A percentile compares a stretch with the other conserved stretches of the same genome.
phyloP scores from a whole-genome alignment of 2,797 vertebrate species.

The Rhinophrynus dorsalis region DNA sequence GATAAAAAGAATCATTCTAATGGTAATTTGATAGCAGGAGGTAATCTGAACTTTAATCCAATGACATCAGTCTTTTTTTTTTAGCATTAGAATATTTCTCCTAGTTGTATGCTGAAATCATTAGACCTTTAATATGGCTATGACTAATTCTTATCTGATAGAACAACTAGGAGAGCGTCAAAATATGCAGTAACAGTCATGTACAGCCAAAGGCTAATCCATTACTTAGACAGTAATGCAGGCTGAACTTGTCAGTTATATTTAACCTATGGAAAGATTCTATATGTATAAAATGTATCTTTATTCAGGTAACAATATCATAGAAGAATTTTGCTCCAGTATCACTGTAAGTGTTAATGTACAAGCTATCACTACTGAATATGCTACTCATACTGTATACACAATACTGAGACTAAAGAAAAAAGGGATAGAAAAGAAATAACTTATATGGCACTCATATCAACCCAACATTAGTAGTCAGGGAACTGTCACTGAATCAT shows the following conservation, averaged over 20 bases:
- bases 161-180: background rate
- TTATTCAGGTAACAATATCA: conserved; percentile 15
- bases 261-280: conserved; percentile 44
- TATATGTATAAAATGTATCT: conserved; percentile 20
- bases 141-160: conserved; percentile 32
- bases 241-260: conserved; percentile 37
- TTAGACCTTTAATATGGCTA: conserved; percentile 14
- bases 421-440: too few relatives aligned
- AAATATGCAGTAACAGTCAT: conserved; percentile 13
- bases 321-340: background rate
- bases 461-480: too few relatives aligned
- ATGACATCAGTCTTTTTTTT: conserved; percentile 28
- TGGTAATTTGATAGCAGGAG: conserved; percentile 45
- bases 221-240: conserved; percentile 25
- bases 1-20: conserved; percentile 38
- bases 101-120: conserved; percentile 10
- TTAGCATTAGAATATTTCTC: conserved; percentile 30
- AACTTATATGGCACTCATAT: too few relatives aligned
- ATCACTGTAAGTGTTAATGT: background rate
- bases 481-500: too few relatives aligned
- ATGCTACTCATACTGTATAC: too few relatives aligned
- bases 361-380: too few relatives aligned
- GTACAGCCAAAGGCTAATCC: conserved; percentile 33
- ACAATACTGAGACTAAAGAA: too few relatives aligned
- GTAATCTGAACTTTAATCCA: conserved; percentile 51